phyloP scores from a whole-genome alignment of 2,888 invertebrate species.

The Callyntrura sp. region DNA sequence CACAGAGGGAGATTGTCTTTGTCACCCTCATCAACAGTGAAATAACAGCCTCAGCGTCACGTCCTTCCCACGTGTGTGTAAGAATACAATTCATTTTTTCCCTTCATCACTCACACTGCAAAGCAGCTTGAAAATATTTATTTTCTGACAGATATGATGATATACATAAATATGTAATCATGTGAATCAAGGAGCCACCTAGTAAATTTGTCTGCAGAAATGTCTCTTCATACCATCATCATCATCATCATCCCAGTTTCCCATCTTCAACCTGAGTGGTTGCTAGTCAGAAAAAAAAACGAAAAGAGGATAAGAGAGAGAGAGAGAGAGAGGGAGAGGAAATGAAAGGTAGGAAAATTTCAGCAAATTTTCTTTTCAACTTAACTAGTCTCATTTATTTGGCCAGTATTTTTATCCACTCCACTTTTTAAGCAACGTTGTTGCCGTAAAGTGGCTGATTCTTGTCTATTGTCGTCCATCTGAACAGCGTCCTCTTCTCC shows the following conservation, averaged over 20 bases:
- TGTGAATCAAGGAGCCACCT: no score
- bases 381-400: background rate
- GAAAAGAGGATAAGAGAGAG: background rate
- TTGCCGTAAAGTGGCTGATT: slow-evolving; percentile 25
- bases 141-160: no score
- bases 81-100: background rate
- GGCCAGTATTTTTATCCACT: background rate
- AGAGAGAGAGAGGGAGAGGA: background rate
- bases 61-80: background rate
- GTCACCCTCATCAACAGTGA: background rate
- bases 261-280: background rate
- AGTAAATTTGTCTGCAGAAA: no score
- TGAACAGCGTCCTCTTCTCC: background rate
- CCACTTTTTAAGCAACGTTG: no score
- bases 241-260: background rate
- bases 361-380: background rate
- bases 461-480: background rate
- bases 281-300: background rate
- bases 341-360: slow-evolving; percentile 18
- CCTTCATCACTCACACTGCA: no score
- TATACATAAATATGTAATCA: no score
- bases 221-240: background rate
- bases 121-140: no score
- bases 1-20: background rate
- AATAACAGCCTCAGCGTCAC: background rate